Evolutionary conservation across 2,797 vertebrate genomes (phyloP), one percentile per base, ranked within the genome.

Genomic region (Pangasius sanitwongsei): DNA sequence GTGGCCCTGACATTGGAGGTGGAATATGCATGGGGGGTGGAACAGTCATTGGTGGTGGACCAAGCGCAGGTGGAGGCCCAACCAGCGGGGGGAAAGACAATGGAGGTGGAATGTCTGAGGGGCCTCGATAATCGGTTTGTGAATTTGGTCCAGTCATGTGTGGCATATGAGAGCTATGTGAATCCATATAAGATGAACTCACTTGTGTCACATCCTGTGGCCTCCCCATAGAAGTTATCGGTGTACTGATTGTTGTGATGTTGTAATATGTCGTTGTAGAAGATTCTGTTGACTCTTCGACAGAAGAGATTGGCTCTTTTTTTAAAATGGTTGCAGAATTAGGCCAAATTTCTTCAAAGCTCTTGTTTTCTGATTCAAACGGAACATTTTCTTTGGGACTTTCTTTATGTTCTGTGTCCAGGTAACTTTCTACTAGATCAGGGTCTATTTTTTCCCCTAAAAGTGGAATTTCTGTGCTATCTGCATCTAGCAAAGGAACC

Each of bases 321-420:
- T 96, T 97, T 92, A 97, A 93, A 93, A 97, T 96, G 88, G 94
- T 96, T 31, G 96, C 96, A 89, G 96, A 96, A 89, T 97, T 97
- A 55, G 96, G 96, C 96, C 96, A 97, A 90, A 97, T 93, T 87
- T 94, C 96, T 89, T 94, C 96, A 93, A 95, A 97, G 92, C 94
- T 96, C 90, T 96, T 92, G 50, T 94, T 90, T 92, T 96, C 95
- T 0, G 48, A 83, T 83, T 94, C 92, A 6, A 92, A 20, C 11
- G 93, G 90, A 84, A 93, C 87, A 7, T 84, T 89, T 53, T 93
- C 93, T 87, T 94, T 92, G 23, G 31, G 83, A 88, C 92, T 93
- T 55, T 67, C 90, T 41, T 94, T 92, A 65, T 88, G 89, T 13
- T 95, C 94, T 44, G 89, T 57, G 34, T 93, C 93, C 90, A 95